Conservation (phyloP, 2,797 vertebrate species). For the Glossophaga mutica region DNA sequence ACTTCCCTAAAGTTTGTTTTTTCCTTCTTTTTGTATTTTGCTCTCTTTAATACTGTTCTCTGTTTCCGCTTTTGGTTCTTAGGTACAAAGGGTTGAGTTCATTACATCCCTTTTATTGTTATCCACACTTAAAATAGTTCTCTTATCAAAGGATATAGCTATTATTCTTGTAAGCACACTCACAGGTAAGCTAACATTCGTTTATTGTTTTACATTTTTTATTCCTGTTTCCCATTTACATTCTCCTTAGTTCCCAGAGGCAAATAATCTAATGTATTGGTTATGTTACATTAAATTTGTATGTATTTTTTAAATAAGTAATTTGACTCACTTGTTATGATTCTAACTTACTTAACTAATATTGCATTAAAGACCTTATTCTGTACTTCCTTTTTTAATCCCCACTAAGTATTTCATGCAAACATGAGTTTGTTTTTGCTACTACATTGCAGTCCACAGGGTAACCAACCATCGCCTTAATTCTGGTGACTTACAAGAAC, state of each 20-base stretch:
- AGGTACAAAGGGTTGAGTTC: neutral
- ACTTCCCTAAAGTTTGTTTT: neutral
- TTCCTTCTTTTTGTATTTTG: neutral
- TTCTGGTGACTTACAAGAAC: neutral
- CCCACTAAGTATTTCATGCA: neutral
- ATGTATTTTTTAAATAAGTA: neutral
- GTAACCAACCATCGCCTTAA: neutral
- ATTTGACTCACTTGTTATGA: neutral
- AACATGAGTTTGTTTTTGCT: neutral
- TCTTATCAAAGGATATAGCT: neutral
- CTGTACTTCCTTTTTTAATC: neutral
- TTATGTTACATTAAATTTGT: neutral
- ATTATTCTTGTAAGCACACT: neutral
- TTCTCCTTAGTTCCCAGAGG: neutral
- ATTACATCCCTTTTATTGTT: neutral
- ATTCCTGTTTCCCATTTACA: neutral
- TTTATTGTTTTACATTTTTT: neutral
- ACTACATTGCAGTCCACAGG: neutral
- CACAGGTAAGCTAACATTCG: neutral
- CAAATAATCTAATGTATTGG: neutral
- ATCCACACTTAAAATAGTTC: neutral
- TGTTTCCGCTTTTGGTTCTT: neutral
- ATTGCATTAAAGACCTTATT: neutral
- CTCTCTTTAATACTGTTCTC: neutral
- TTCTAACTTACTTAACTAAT: constrained; percentile 9